A percentile compares a stretch with the other conserved stretches of the same genome.
These are phyloP conservation scores for Agrypnus murinus DNA, from an alignment of 2,888 invertebrate species.

Conservation along the genomic window DNA sequence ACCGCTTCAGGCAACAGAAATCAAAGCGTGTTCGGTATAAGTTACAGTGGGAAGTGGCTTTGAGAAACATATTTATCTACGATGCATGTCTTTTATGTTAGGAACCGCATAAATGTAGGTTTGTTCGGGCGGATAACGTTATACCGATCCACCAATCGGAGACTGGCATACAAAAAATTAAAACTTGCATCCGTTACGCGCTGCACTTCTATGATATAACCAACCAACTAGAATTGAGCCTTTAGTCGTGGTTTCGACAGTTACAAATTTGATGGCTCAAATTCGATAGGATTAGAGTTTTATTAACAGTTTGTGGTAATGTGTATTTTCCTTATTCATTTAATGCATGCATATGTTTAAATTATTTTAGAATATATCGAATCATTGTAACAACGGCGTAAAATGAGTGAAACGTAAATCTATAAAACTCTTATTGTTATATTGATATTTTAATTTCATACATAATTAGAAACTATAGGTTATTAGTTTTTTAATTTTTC, in stretches of 20 bases:
- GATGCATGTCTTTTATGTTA: constrained; percentile 31
- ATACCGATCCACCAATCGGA: constrained; percentile 33
- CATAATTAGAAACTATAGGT: constrained; percentile 6
- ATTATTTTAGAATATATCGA: constrained; percentile 4
- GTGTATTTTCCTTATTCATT: no score
- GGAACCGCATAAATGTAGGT: constrained; percentile 36
- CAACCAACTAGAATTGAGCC: constrained; percentile 30
- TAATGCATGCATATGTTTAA: no score
- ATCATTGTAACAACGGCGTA: not conserved
- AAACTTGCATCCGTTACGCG: constrained; percentile 34
- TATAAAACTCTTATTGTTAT: not conserved
- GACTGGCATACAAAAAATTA: constrained; percentile 22
- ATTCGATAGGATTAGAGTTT: no score
- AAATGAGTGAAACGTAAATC: not conserved
- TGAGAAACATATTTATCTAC: constrained; percentile 28
- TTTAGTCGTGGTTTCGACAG: constrained; percentile 9
- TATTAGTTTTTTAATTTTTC: constrained; percentile 3
- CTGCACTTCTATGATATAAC: constrained; percentile 32
- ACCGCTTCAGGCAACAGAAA: constrained; percentile 1
- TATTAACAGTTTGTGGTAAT: no score
- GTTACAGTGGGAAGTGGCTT: constrained; percentile 37
- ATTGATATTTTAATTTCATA: constrained; percentile 22
- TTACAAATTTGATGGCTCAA: no score
- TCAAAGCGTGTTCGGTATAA: not conserved
- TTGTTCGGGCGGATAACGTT: constrained; percentile 40